Evolutionary conservation across 2,888 invertebrate species (phyloP), one percentile per base, ranked within the genome.

Genomic region (Nemotelus nigrinus): DNA sequence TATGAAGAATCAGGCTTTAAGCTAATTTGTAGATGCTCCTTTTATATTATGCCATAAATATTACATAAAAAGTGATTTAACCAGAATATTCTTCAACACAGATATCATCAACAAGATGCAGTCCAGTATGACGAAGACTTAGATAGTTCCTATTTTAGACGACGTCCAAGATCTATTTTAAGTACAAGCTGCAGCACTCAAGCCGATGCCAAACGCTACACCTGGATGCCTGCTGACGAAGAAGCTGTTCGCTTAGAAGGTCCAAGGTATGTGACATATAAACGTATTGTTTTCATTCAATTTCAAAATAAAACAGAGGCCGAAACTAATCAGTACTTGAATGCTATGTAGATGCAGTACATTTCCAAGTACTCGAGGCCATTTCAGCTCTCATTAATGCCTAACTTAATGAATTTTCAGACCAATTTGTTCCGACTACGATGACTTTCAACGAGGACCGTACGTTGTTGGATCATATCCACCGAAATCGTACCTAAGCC

Each of bases 211-310:
- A 92, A 92, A 86, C 90, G 92, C 83, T 93, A 93, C 88, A 91
- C 92, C 81, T 93, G 93, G 94, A 91, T 93, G 89, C 92, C 92
- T 79, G 92, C 93, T 83, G 93, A 93, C 88, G 93, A 93, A 85
- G 91, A 91, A 80, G 90, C 91, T 83, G 90, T 91, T 83, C 90
- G 92, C 86, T 90, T 93, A 90, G 94, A 93, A 84, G 91, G 92
- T 88, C 92, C 93, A 83, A 89, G 90, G 88, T 89, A 80, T 86
- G 88, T 79, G n/a, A 53, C 53, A 53, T 25, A 25, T 25, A 25
- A 25, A 25, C 25, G 25, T 60, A 25, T 53, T 67, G 53, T n/a
- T 7, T 10, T 10, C 7, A 53, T 10, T 7, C 53, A 53, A 53
- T 53, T 53, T 10, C 74, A 25, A 25, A 25, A 25, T 25, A 25